These are phyloP conservation scores for Asbolus verrucosus DNA, from an alignment of 1,140 invertebrate genomes.

Conservation along the genomic window DNA sequence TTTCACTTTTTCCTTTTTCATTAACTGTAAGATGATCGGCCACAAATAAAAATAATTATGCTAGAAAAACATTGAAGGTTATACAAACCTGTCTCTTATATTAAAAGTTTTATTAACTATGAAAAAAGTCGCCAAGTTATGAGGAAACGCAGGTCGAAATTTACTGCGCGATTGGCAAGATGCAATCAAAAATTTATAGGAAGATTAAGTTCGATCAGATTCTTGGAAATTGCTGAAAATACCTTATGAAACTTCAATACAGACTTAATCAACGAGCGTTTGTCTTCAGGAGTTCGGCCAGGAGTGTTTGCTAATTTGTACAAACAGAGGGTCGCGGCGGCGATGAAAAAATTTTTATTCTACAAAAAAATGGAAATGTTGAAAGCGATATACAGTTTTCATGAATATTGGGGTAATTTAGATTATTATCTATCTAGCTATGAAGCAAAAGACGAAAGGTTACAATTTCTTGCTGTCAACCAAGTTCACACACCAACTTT, in stretches of 20 bases:
- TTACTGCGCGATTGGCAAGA: conserved; percentile 5
- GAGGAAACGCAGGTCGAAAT: not conserved
- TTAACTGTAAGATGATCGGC: not conserved
- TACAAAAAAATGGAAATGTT: no score
- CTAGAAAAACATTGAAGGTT: conserved; percentile 1
- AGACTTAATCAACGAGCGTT: not conserved
- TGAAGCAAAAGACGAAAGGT: no score
- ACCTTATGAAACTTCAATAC: not conserved
- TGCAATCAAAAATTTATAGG: conserved; percentile 44
- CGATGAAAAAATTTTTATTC: no score
- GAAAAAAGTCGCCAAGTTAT: not conserved
- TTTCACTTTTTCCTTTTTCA: conserved; percentile 1
- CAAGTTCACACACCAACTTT: no score
- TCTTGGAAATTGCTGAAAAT: not conserved
- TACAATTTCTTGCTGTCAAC: no score
- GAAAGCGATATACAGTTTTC: no score
- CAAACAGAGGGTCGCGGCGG: no score
- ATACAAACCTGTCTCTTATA: conserved; percentile 19
- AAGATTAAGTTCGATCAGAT: conserved; percentile 9
- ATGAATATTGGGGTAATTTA: no score
- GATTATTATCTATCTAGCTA: no score
- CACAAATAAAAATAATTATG: conserved; percentile 34
- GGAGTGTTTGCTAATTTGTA: no score
- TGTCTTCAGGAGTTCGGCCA: no score
- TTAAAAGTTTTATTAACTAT: conserved; percentile 23